Evolutionary conservation across 2,113 vertebrate genomes (phyloP), one percentile per base, ranked within the genome.

Genomic region (Dicaeum eximium): DNA sequence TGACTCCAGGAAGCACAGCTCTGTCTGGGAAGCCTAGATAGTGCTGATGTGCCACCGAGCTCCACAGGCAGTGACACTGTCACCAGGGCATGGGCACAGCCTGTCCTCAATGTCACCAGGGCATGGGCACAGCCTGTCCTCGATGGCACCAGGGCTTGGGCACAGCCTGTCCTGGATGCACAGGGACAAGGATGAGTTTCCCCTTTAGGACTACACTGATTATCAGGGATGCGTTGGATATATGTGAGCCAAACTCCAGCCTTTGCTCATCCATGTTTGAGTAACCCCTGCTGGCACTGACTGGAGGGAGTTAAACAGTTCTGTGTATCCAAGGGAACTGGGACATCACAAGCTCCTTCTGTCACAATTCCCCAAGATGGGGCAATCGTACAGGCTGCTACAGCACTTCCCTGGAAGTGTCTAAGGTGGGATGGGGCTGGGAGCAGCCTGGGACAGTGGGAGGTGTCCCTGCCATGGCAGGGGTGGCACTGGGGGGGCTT

Each of bases 321-420:
- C 79, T 42, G 54, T 7, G 79, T 45, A 42, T 10, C 0, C 6
- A 13, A 37, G 37, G 44, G 22, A 16, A 33, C 9, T 3, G 33
- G 38, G 37, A 25, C 47, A 71, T 2, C 21, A 37, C 56, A 13
- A 16, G 27, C 54, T 61, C 3, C 2, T 24, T 35, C 25, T 71
- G 38, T 25, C 47, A 17, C 67, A 53, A 4, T 11, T 37, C 22
- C 47, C 40, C 40, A 45, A 4, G 35, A 27, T 0, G 0, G 38
- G 28, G 9, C 33, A 45, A 2, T 37, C 1, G 0, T 2, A 15
- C 33, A 33, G 57, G 30, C 38, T 38, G 57, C 30, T 4, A 9
- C 70, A 65, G 9, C 51, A 16, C 14, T 17, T 18, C 61, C 51
- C 51, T 42, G 37, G 24, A 0, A 67, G 20, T 37, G 53, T 0